Evolutionary conservation across 2,797 vertebrate species (phyloP).

Genomic region (Spea hammondii): DNA sequence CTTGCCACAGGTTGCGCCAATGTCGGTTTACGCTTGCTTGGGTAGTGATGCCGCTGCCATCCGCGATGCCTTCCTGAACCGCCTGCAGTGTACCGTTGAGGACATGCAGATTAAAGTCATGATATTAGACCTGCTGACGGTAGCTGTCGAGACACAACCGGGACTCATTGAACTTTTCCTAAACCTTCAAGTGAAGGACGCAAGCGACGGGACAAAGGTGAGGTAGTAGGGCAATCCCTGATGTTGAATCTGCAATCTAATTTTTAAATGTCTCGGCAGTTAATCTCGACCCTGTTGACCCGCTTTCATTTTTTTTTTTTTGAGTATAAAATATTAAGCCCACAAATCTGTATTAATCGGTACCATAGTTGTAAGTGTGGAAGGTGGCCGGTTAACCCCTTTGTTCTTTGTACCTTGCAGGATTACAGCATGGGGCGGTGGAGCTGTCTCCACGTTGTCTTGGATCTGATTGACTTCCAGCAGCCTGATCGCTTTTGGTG

Average conservation of each 20-base stretch:
- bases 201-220: constrained; percentile 86
- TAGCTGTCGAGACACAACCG: constrained; percentile 94
- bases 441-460: constrained; percentile 91
- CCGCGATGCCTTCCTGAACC: constrained; percentile 90
- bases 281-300: too few species aligned
- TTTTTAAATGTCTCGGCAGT: neutral
- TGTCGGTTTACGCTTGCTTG: constrained; percentile 96
- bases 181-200: constrained; percentile 89
- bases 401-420: constrained; percentile 61
- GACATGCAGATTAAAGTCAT: constrained; percentile 98
- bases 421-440: constrained; percentile 91
- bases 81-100: constrained; percentile 89
- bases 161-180: constrained; percentile 97
- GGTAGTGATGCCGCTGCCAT: constrained; percentile 91
- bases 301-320: too few species aligned
- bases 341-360: too few species aligned
- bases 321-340: too few species aligned
- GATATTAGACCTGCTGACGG: constrained; percentile 95
- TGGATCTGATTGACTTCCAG: constrained; percentile 88
- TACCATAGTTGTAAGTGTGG: too few species aligned
- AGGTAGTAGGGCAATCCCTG: neutral
- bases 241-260: neutral
- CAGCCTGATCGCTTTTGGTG: constrained; percentile 92
- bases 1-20: constrained; percentile 84
- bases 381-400: too few species aligned